Evolutionary conservation across 2,113 vertebrate genomes (phyloP).

Genomic region (Corvus hawaiiensis): DNA sequence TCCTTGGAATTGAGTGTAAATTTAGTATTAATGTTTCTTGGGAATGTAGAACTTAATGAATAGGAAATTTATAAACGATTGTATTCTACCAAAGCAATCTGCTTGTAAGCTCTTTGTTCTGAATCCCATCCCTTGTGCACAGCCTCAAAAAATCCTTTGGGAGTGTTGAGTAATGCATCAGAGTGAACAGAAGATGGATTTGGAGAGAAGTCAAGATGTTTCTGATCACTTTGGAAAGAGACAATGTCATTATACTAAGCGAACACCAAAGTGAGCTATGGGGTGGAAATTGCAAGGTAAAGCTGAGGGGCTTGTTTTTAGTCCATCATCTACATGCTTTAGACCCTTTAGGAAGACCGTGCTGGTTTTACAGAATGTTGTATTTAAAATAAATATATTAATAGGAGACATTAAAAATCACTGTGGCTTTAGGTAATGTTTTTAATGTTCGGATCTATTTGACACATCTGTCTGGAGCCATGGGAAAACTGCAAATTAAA

Average conservation of each 20-base stretch:
- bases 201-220: conserved; percentile 24
- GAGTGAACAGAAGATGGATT: conserved; percentile 4
- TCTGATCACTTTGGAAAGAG: conserved; percentile 44
- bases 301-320: not conserved
- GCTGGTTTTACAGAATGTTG: not conserved
- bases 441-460: conserved; percentile 45
- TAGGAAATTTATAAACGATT: conserved; percentile 59
- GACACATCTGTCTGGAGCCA: conserved; percentile 60
- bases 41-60: conserved; percentile 56
- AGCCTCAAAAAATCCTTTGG: conserved; percentile 3
- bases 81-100: conserved; percentile 29
- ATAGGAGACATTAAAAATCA: conserved; percentile 7
- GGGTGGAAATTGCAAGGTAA: not conserved
- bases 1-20: conserved; percentile 16
- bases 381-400: conserved; percentile 42
- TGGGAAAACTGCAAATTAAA: conserved; percentile 66
- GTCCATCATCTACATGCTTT: not conserved
- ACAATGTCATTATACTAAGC: conserved; percentile 3
- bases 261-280: not conserved
- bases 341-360: not conserved
- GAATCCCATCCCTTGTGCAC: conserved; percentile 25
- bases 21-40: conserved; percentile 50
- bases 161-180: conserved; percentile 25
- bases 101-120: conserved; percentile 44
- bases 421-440: conserved; percentile 50